phyloP scores from a whole-genome alignment of 2,113 vertebrate genomes.

The Emydocephalus ijimae region DNA sequence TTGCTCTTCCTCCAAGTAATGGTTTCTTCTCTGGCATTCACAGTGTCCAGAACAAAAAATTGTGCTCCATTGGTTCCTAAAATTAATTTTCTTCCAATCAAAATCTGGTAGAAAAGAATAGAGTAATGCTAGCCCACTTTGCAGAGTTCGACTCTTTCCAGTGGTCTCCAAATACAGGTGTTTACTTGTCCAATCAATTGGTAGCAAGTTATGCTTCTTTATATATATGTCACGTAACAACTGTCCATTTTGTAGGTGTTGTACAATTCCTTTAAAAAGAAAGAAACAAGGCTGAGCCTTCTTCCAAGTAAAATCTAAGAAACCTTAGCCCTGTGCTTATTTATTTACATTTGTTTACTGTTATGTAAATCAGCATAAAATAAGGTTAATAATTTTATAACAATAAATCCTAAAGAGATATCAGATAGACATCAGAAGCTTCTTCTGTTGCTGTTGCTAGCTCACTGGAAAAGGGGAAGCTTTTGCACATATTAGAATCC shows the following conservation, averaged over 20 bases:
- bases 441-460: not conserved
- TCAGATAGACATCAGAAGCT: not conserved
- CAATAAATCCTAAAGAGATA: not conserved
- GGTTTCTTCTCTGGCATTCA: constrained; percentile 86
- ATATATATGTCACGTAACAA: constrained; percentile 83
- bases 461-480: not conserved
- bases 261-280: constrained; percentile 83
- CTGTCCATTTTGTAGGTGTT: constrained; percentile 89
- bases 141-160: constrained; percentile 89
- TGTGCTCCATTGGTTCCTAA: constrained; percentile 89
- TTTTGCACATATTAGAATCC: not conserved
- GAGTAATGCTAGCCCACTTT: constrained; percentile 89
- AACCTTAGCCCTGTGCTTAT: not conserved
- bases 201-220: constrained; percentile 80
- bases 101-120: constrained; percentile 87
- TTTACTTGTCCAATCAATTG: constrained; percentile 74
- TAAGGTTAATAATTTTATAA: not conserved
- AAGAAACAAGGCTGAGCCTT: not conserved
- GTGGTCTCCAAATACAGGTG: constrained; percentile 92
- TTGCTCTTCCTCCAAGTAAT: constrained; percentile 90
- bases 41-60: constrained; percentile 89
- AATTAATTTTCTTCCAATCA: constrained; percentile 83
- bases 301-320: not conserved
- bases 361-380: not conserved
- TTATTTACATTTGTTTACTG: not conserved